Conservation (phyloP, 2,888 invertebrate genomes). For the Allygus modestus region DNA sequence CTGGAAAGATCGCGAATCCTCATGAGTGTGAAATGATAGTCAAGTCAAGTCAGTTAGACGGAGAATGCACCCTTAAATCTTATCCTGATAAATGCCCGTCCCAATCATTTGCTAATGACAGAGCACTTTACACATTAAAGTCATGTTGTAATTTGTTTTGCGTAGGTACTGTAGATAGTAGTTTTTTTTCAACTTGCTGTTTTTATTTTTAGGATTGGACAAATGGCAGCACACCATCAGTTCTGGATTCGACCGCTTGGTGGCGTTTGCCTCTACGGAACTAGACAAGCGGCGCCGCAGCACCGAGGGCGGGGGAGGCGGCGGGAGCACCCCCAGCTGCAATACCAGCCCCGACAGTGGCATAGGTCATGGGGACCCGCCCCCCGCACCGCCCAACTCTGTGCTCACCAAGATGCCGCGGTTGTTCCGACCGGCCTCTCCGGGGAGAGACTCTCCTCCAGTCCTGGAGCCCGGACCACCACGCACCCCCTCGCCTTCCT, state of each 20-base stretch:
- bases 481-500: constrained; percentile 78
- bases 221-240: constrained; percentile 97
- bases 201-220: constrained; percentile 78
- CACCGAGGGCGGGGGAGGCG: constrained; percentile 81
- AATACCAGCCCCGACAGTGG: constrained; percentile 94
- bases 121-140: no score
- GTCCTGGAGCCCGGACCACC: constrained; percentile 76
- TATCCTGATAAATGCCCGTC: no score
- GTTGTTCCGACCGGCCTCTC: constrained; percentile 75
- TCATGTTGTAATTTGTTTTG: no score
- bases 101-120: no score
- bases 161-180: no score
- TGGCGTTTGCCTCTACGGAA: constrained; percentile 95
- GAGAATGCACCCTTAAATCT: no score
- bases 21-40: no score
- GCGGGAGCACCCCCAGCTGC: constrained; percentile 77
- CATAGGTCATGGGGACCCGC: constrained; percentile 84
- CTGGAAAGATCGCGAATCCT: no score
- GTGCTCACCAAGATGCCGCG: constrained; percentile 71
- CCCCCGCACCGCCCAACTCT: constrained; percentile 76
- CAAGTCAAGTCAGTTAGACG: no score
- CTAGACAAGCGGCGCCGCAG: constrained; percentile 91
- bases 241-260: constrained; percentile 95
- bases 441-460: constrained; percentile 77
- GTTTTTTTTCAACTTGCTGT: constrained; percentile 30